Percentiles rank a stretch among this genome's conserved stretches.
Evolutionary conservation across 2,797 vertebrate genomes (phyloP).

Genomic region (Enteromius treurensis): DNA sequence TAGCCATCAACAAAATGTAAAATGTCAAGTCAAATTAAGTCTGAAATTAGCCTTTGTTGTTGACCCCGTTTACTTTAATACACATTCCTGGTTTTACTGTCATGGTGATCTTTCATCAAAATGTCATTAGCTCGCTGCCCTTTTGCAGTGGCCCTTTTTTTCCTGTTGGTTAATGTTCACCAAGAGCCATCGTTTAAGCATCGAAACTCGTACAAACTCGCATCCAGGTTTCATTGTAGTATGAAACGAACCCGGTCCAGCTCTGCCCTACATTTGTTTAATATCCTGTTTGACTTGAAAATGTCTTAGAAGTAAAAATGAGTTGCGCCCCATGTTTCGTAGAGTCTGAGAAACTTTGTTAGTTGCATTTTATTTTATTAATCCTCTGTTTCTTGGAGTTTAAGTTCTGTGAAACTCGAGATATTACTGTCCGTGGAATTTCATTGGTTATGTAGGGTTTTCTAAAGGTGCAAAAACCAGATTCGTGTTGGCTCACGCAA

Average conservation of each 20-base stretch:
- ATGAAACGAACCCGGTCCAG: background rate
- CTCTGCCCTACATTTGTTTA: background rate
- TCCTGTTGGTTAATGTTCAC: background rate
- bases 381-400: background rate
- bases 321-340: background rate
- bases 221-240: background rate
- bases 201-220: background rate
- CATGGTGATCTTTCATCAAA: background rate
- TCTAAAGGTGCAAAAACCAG: slow-evolving; percentile 3
- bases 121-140: background rate
- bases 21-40: slow-evolving; percentile 17
- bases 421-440: background rate
- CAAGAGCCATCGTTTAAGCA: background rate
- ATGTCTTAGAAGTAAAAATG: background rate
- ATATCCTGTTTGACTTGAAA: background rate
- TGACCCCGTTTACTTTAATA: background rate
- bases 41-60: background rate
- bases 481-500: background rate
- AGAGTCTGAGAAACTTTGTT: background rate
- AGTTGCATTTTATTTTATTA: background rate
- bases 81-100: background rate
- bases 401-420: background rate
- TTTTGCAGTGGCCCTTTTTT: background rate
- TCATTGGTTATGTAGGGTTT: background rate
- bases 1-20: background rate